These are phyloP conservation scores for Esox masquinongy DNA, from an alignment of 2,797 vertebrate species.

Conservation along the genomic window DNA sequence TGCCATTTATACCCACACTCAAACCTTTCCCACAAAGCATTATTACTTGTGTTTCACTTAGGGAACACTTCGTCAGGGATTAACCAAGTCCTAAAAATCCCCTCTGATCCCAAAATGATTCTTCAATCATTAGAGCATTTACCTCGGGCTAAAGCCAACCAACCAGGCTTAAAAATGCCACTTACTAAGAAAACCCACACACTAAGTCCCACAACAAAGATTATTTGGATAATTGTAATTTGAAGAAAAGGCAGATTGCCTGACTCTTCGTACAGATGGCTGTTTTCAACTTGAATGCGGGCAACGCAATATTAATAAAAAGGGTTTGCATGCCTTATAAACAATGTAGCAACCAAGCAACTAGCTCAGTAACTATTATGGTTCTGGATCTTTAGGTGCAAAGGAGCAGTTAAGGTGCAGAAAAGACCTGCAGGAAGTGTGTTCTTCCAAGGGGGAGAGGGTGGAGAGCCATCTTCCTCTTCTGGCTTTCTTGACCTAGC, in stretches of 20 bases:
- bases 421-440: neutral
- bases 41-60: neutral
- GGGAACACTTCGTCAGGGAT: conserved; percentile 15
- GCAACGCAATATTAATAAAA: neutral
- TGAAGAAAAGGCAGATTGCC: conserved; percentile 1
- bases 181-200: conserved; percentile 1
- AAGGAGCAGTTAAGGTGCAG: neutral
- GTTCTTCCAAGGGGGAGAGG: neutral
- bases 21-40: conserved; percentile 6
- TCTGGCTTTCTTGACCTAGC: neutral
- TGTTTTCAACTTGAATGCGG: neutral
- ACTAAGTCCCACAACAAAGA: conserved; percentile 9
- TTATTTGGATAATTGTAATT: conserved; percentile 10
- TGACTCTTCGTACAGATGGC: neutral
- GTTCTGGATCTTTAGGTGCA: neutral
- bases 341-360: neutral
- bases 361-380: neutral
- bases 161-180: conserved; percentile 4
- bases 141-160: neutral
- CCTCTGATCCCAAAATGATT: conserved; percentile 10
- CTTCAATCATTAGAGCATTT: conserved; percentile 8
- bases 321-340: neutral
- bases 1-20: neutral
- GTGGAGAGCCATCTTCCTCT: neutral
- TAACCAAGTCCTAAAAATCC: conserved; percentile 3